These are phyloP conservation scores for Ormyrus pomaceus DNA, from an alignment of 2,888 invertebrate species.

Conservation along the genomic window DNA sequence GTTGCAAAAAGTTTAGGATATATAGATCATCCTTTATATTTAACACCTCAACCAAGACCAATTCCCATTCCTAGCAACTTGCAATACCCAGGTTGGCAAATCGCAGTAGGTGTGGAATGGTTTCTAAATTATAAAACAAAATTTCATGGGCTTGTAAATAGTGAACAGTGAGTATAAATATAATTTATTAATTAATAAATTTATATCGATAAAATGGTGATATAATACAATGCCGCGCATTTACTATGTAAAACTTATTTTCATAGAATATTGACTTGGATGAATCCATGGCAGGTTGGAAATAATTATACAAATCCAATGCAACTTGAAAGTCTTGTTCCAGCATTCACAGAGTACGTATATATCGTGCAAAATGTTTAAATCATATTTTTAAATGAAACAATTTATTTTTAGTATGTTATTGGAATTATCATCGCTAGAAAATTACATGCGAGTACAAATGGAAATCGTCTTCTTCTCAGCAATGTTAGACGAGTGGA, in stretches of 20 bases:
- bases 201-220: neutral
- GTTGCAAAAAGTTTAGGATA: slow-evolving; percentile 75
- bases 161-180: slow-evolving; percentile 77
- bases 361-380: neutral
- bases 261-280: slow-evolving; percentile 82
- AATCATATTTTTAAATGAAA: slow-evolving; percentile 25
- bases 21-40: slow-evolving; percentile 72
- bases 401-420: slow-evolving; percentile 74
- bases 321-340: slow-evolving; percentile 80
- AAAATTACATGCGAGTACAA: slow-evolving; percentile 77
- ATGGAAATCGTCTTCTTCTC: slow-evolving; percentile 78
- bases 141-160: slow-evolving; percentile 76
- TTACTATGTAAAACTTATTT: neutral
- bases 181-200: slow-evolving; percentile 17
- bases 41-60: slow-evolving; percentile 73
- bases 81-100: slow-evolving; percentile 75
- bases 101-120: slow-evolving; percentile 77
- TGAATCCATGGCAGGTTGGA: slow-evolving; percentile 84
- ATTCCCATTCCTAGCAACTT: slow-evolving; percentile 74
- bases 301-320: slow-evolving; percentile 81
- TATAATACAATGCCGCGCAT: neutral
- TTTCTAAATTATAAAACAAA: slow-evolving; percentile 77
- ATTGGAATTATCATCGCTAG: slow-evolving; percentile 77
- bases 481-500: slow-evolving; percentile 80
- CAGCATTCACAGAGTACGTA: slow-evolving; percentile 80